These are phyloP conservation scores for Cryptotermes secundus DNA, from an alignment of 1,140 invertebrate genomes.

Conservation along the genomic window DNA sequence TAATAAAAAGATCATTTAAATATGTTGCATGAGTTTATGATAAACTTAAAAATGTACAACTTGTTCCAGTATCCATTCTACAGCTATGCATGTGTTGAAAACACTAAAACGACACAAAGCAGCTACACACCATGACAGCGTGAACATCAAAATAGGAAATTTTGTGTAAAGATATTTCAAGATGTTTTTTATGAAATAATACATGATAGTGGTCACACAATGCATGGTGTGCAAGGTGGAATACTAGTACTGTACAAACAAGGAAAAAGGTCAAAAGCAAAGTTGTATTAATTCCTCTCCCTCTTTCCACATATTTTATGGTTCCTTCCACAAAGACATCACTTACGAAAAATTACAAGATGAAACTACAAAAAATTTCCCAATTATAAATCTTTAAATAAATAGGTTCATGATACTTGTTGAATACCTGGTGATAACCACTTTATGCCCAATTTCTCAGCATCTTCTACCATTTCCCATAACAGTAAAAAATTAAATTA, in stretches of 20 bases:
- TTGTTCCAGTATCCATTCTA: conserved; percentile 6
- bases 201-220: not conserved
- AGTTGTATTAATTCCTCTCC: not conserved
- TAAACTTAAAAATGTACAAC: conserved; percentile 15
- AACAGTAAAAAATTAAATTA: not conserved
- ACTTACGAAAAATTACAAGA: not conserved
- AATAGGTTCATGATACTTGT: not conserved
- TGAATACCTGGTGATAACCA: not conserved
- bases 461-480: not conserved
- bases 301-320: not conserved
- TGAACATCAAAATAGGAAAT: conserved; percentile 8
- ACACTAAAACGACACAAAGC: not conserved
- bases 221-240: not conserved
- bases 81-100: not conserved
- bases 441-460: not conserved
- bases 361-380: not conserved
- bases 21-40: conserved; percentile 1
- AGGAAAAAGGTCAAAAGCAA: not conserved
- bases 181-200: not conserved
- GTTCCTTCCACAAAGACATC: not conserved
- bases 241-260: not conserved
- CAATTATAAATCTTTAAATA: not conserved
- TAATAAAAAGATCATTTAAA: not conserved
- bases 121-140: not conserved
- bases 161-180: not conserved